phyloP scores from a whole-genome alignment of 2,888 invertebrate genomes.

The Chloroclystis v-ata region DNA sequence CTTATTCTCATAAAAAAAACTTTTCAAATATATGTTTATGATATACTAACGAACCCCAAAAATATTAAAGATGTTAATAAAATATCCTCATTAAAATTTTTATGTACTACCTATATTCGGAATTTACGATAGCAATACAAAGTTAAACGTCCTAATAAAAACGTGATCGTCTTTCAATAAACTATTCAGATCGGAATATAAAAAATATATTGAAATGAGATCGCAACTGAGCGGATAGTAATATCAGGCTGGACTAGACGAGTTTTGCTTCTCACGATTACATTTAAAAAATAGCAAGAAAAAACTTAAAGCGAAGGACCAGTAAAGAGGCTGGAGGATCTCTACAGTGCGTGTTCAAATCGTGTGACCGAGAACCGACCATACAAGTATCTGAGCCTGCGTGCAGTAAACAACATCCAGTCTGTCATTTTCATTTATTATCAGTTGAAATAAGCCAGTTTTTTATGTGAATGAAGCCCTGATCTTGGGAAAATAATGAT shows the following conservation, averaged over 20 bases:
- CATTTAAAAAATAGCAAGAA: constrained; percentile 54
- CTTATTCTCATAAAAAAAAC: constrained; percentile 9
- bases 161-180: constrained; percentile 39
- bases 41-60: not conserved
- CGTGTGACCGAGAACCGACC: constrained; percentile 57
- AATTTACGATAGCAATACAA: constrained; percentile 36
- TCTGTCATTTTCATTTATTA: constrained; percentile 22
- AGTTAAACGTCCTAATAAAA: constrained; percentile 40
- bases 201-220: constrained; percentile 43
- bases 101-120: constrained; percentile 23
- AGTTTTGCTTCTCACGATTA: constrained; percentile 68
- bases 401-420: constrained; percentile 28
- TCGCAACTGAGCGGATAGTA: constrained; percentile 36
- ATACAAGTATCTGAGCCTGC: constrained; percentile 31
- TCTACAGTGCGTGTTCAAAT: constrained; percentile 49
- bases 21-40: not conserved
- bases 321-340: constrained; percentile 37
- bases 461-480: constrained; percentile 16
- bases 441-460: constrained; percentile 18
- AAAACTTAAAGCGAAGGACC: constrained; percentile 50
- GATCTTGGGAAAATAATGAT: constrained; percentile 18
- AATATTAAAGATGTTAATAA: constrained; percentile 27
- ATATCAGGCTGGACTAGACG: constrained; percentile 31
- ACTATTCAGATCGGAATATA: constrained; percentile 37
- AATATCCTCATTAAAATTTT: not conserved